phyloP scores from a whole-genome alignment of 2,113 vertebrate species.

The Aegotheles bennettii region DNA sequence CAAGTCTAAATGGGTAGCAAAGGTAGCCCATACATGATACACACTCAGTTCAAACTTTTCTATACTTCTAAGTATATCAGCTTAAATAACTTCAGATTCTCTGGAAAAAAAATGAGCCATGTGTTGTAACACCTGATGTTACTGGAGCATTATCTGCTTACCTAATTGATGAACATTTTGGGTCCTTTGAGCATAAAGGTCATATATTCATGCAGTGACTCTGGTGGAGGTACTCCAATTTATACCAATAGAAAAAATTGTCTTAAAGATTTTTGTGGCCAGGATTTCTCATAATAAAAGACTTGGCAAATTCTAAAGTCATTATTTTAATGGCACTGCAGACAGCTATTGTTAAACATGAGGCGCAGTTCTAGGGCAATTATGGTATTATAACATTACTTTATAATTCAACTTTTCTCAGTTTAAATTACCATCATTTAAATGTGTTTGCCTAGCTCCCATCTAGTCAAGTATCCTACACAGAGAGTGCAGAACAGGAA shows the following conservation, averaged over 20 bases:
- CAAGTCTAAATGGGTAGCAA: background rate
- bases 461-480: background rate
- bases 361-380: background rate
- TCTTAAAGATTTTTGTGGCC: background rate
- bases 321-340: conserved; percentile 43
- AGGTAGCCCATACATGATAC: background rate
- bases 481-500: background rate
- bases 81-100: background rate
- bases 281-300: conserved; percentile 26
- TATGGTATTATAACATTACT: background rate
- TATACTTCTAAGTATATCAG: background rate
- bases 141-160: background rate
- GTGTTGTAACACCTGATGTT: background rate
- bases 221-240: background rate
- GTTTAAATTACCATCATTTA: background rate
- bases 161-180: background rate
- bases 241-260: background rate
- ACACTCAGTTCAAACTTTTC: background rate
- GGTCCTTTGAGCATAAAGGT: conserved; percentile 9
- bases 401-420: conserved; percentile 19
- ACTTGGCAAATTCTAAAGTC: conserved; percentile 19
- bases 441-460: background rate
- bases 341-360: conserved; percentile 38
- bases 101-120: background rate
- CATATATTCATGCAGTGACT: background rate